These are phyloP conservation scores for Benthosema pterotum DNA, from an alignment of 2,797 vertebrate genomes.

Conservation along the genomic window DNA sequence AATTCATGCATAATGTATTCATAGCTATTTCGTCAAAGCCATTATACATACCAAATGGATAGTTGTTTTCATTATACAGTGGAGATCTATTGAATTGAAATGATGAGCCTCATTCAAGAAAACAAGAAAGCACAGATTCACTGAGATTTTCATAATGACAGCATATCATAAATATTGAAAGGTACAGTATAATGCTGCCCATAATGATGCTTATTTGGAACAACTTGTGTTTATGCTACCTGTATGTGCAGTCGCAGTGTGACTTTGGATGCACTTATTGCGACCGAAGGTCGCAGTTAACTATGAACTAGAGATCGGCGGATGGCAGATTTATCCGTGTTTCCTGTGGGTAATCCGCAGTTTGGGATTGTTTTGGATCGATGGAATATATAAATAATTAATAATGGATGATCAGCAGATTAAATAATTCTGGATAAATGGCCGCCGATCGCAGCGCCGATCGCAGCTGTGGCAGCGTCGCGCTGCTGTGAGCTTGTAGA, in stretches of 20 bases:
- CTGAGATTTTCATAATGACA: constrained; percentile 6
- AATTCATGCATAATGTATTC: constrained; percentile 20
- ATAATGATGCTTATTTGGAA: not conserved
- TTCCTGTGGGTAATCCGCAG: no score
- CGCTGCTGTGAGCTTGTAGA: no score
- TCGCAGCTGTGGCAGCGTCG: no score
- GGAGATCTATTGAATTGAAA: constrained; percentile 5
- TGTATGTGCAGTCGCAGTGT: not conserved
- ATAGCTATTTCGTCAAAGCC: constrained; percentile 2
- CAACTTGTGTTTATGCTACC: constrained; percentile 9
- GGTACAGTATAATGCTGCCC: not conserved
- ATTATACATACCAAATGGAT: constrained; percentile 10
- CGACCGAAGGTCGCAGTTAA: no score
- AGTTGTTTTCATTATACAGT: not conserved
- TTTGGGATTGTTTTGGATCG: no score
- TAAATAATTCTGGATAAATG: no score
- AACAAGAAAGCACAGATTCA: not conserved
- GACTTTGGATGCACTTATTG: no score
- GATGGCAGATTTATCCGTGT: no score
- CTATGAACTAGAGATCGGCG: no score
- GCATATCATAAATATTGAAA: constrained; percentile 3
- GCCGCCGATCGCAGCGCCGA: no score
- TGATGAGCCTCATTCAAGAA: constrained; percentile 10
- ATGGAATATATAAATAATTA: no score
- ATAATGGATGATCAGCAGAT: no score